Evolutionary conservation across 1,140 invertebrate species (phyloP).

Genomic region (Oncopodura yosiiana): DNA sequence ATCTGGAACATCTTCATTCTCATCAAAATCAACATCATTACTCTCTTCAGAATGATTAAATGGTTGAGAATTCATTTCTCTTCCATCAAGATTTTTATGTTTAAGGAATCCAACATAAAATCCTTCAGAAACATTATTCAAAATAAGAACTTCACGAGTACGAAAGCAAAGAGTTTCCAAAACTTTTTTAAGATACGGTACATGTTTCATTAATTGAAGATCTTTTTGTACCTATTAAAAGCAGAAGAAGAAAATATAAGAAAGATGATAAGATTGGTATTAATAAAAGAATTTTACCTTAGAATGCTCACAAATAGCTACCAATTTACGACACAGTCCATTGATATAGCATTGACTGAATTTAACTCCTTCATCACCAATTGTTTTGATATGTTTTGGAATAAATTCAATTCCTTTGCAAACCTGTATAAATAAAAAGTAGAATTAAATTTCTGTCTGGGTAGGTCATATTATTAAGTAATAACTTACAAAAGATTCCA

Average conservation of each 20-base stretch:
- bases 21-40: conserved; percentile 1
- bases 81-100: conserved; percentile 22
- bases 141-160: conserved; percentile 19
- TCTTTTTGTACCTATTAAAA: conserved; percentile 21
- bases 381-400: conserved; percentile 10
- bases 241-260: not conserved
- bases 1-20: conserved; percentile 5
- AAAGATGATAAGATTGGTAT: not conserved
- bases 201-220: conserved; percentile 15
- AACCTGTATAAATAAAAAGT: too few species aligned
- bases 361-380: conserved; percentile 2
- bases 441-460: too few species aligned
- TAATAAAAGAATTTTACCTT: conserved; percentile 20
- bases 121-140: conserved; percentile 12
- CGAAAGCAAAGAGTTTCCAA: conserved; percentile 27
- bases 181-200: conserved; percentile 23
- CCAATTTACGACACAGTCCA: conserved; percentile 22
- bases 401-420: conserved; percentile 16
- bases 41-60: not conserved
- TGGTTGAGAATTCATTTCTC: conserved; percentile 27
- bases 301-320: conserved; percentile 31
- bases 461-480: too few species aligned
- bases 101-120: conserved; percentile 29
- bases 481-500: too few species aligned
- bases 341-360: conserved; percentile 7